Base-by-base conservation (phyloP, 1,140 invertebrate genomes). In the Subanguina moxae region DNA sequence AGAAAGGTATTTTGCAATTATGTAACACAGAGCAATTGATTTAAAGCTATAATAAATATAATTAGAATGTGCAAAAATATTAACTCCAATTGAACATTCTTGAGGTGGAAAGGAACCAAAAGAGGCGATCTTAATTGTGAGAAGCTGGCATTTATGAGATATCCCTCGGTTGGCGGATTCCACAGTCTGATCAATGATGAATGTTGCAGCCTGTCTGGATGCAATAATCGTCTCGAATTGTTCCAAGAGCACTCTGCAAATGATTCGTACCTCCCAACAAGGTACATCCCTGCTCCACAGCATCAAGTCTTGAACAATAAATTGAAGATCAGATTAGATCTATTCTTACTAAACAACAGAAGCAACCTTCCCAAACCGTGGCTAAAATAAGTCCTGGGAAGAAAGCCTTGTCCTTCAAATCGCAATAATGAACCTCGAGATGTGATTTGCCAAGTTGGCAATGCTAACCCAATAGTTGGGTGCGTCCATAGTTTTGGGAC, bases 201-300 rank as follows among this genome's bases (percentile, higher is more conserved):
- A 80, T 82, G 76, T 84, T 88, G 86, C 88, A 86, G 72, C 94
- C 93, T 77, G 95, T 90, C 84, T 97, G 89, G 78, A 97, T 90
- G 84, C 91, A 93, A 80, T 89, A 91, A 82, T 98, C 94, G 62
- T 94, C 70, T 80, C 94, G 88, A 78, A 98, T 95, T 32, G 90
- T 92, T 68, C 93, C 93, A 57, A 93, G 93, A 65, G 87, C 87
- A 19, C 92, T 94, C 88, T 67, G 73, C 21, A 83, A 73, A 19
- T 94, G 95, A 83, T 97, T 91, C 65, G 94, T 97, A 65, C 91
- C 93, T 67, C 95, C 95, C 61, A 98, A 87, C 88, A 98, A 92
- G 67, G 89, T 87, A 78, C 94, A 89, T 17, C 92, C 93, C 46
- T 69, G 42, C 58, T 30, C 25, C 19, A 66, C 65, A 19, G 65